phyloP scores from a whole-genome alignment of 2,113 vertebrate species.

The Nerophis lumbriciformis region DNA sequence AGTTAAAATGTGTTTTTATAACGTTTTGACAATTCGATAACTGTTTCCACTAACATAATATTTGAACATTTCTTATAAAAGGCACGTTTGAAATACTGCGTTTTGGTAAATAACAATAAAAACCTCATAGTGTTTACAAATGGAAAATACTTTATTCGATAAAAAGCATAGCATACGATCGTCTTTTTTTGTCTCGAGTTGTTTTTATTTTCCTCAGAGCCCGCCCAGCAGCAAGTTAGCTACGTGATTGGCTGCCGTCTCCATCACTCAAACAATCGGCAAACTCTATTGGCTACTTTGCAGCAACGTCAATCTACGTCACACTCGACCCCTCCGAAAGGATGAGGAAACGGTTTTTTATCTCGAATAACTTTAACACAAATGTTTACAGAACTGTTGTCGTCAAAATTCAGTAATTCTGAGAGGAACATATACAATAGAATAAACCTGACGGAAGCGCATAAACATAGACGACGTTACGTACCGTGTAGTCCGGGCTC shows the following conservation, averaged over 20 bases:
- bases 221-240: constrained; percentile 32
- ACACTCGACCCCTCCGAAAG: constrained; percentile 39
- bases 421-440: not conserved
- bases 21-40: no score
- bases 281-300: constrained; percentile 39
- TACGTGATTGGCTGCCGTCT: constrained; percentile 37
- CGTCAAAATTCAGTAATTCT: not conserved
- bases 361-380: constrained; percentile 51
- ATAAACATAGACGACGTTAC: constrained; percentile 6
- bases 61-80: no score
- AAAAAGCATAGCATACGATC: constrained; percentile 8
- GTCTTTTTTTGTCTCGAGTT: constrained; percentile 54
- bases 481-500: constrained; percentile 73
- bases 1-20: no score
- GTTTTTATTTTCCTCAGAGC: constrained; percentile 62
- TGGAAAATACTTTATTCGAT: not conserved
- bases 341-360: constrained; percentile 61
- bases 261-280: constrained; percentile 44
- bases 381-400: constrained; percentile 11
- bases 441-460: not conserved
- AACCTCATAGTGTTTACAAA: not conserved
- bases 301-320: constrained; percentile 28
- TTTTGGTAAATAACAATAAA: not conserved
- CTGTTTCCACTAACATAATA: constrained; percentile 1
- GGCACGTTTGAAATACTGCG: not conserved